Evolutionary conservation across 2,888 invertebrate species (phyloP).

Genomic region (Gonocerus acuteangulatus): DNA sequence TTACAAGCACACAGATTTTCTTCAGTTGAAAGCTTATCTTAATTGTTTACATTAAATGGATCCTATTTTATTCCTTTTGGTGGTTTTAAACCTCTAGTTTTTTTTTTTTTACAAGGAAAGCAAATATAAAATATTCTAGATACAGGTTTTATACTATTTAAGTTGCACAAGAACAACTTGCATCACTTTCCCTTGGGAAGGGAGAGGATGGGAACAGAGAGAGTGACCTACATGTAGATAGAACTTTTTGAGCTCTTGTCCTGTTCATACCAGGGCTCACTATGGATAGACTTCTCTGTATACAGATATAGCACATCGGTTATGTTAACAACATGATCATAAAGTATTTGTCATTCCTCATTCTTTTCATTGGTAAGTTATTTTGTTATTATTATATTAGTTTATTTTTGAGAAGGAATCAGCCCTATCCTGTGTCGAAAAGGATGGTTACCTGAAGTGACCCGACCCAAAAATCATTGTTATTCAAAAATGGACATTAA

Average conservation of each 20-base stretch:
- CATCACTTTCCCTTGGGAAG: constrained; percentile 18
- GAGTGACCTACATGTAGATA: constrained; percentile 5
- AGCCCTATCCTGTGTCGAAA: too few relatives aligned
- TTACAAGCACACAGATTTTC: too few relatives aligned
- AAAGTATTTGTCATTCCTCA: neutral
- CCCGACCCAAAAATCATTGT: too few relatives aligned
- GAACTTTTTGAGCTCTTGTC: neutral
- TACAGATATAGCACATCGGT: too few relatives aligned
- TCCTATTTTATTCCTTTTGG: too few relatives aligned
- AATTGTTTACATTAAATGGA: too few relatives aligned
- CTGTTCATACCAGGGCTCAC: neutral
- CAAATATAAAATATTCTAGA: neutral
- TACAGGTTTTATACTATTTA: neutral
- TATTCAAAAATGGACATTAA: too few relatives aligned
- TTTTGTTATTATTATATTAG: neutral
- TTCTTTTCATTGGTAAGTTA: neutral
- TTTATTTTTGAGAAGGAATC: too few relatives aligned
- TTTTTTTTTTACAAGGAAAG: too few relatives aligned
- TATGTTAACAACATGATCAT: neutral
- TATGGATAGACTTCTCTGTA: neutral
- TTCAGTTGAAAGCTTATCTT: too few relatives aligned
- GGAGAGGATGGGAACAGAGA: constrained; percentile 7
- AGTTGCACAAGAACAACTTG: constrained; percentile 9
- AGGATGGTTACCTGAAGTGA: too few relatives aligned
- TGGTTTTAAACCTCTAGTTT: too few relatives aligned